Evolutionary conservation across 2,113 vertebrate species (phyloP).

Genomic region (Ancistrus triradiatus): DNA sequence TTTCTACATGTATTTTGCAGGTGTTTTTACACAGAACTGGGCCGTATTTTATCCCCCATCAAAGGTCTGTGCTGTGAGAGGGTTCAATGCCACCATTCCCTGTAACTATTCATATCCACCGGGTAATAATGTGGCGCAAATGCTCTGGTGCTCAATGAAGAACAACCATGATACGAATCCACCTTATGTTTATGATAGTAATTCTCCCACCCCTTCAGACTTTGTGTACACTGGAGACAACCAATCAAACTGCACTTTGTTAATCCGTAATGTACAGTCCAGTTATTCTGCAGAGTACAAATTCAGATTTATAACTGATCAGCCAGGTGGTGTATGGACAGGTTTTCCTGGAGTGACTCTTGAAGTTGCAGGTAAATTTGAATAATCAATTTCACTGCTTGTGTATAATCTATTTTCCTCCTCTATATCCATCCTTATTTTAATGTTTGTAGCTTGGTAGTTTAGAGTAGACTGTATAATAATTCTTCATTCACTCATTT

Average conservation of each 20-base stretch:
- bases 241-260: constrained; percentile 31
- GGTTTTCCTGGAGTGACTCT: not conserved
- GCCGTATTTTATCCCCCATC: not conserved
- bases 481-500: not conserved
- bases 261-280: constrained; percentile 32
- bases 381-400: too few relatives aligned
- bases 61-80: constrained; percentile 35
- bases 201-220: not conserved
- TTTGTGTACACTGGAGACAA: constrained; percentile 21
- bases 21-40: not conserved
- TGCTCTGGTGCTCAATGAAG: constrained; percentile 33
- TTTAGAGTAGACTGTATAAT: too few relatives aligned
- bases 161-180: fast-evolving
- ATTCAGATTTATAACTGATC: constrained; percentile 29
- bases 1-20: constrained; percentile 9
- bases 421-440: too few relatives aligned
- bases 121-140: fast-evolving
- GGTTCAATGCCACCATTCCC: constrained; percentile 27
- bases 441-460: too few relatives aligned
- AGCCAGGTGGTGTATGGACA: fast-evolving
- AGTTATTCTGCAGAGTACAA: constrained; percentile 25
- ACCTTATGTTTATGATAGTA: constrained; percentile 29
- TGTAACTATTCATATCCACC: constrained; percentile 28
- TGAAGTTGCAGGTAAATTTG: constrained; percentile 16
- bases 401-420: too few relatives aligned